phyloP scores from a whole-genome alignment of 2,888 invertebrate species.

The Pseudococcus jackbeardsleyi region DNA sequence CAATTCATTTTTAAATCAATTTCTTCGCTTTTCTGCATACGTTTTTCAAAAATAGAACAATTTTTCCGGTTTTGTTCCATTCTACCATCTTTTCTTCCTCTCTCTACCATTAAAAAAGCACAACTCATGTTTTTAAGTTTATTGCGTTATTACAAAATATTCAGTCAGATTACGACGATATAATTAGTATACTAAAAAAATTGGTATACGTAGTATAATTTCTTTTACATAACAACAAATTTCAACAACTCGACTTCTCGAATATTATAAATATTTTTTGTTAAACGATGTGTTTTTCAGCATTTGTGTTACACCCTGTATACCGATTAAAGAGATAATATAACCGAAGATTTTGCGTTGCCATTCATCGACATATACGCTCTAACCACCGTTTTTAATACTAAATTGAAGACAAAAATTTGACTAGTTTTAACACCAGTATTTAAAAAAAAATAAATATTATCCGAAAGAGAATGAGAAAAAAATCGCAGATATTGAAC shows the following conservation, averaged over 20 bases:
- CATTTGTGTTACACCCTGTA: slow-evolving; percentile 58
- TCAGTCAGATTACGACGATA: slow-evolving; percentile 62
- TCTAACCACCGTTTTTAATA: slow-evolving; percentile 48
- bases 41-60: too few species aligned
- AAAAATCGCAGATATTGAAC: not conserved
- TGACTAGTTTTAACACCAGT: slow-evolving; percentile 64
- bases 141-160: slow-evolving; percentile 62
- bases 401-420: slow-evolving; percentile 60
- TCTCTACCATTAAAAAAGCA: not conserved
- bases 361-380: not conserved
- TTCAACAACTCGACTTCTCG: not conserved
- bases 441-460: slow-evolving; percentile 28
- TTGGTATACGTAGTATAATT: slow-evolving; percentile 58
- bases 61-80: too few species aligned
- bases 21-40: too few species aligned
- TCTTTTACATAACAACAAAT: slow-evolving; percentile 43
- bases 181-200: slow-evolving; percentile 60
- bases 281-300: slow-evolving; percentile 2
- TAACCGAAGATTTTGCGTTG: not conserved
- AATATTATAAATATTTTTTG: not conserved
- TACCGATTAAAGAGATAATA: slow-evolving; percentile 14
- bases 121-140: not conserved
- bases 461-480: not conserved
- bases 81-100: too few species aligned
- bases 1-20: too few species aligned